Percentiles rank a stretch among this genome's conserved stretches.
phyloP scores from a whole-genome alignment of 2,797 vertebrate genomes.

The Pseudochirops cupreus region DNA sequence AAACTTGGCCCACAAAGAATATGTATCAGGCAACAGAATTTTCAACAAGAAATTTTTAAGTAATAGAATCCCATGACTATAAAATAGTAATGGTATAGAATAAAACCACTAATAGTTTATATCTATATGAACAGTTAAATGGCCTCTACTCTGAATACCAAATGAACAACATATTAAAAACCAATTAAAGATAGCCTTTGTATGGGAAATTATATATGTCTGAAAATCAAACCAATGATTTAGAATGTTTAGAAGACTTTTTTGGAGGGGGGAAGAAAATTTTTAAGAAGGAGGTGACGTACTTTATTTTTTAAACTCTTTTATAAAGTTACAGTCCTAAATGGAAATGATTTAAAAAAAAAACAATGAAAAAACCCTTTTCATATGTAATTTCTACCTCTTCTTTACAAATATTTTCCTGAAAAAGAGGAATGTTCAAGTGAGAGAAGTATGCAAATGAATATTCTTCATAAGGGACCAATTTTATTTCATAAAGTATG shows the following conservation, averaged over 20 bases:
- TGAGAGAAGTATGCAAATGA: not conserved
- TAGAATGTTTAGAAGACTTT: not conserved
- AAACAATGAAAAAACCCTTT: not conserved
- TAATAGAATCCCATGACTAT: not conserved
- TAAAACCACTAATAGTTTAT: not conserved
- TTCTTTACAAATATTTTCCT: not conserved
- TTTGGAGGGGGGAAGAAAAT: no score
- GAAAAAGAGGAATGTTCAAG: not conserved
- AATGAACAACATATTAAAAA: not conserved
- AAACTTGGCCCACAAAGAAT: not conserved
- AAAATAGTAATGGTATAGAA: not conserved
- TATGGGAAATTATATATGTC: not conserved
- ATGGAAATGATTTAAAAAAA: not conserved
- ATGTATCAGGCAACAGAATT: constrained; percentile 36
- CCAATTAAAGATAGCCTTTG: not conserved
- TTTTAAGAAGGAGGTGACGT: not conserved
- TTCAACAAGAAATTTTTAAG: not conserved
- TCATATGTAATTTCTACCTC: not conserved
- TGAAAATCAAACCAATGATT: not conserved
- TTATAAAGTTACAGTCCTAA: not conserved
- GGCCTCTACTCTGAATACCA: not conserved
- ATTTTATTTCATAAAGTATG: not conserved
- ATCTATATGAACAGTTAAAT: not conserved
- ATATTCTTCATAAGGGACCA: not conserved
- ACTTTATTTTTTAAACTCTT: not conserved